Evolutionary conservation across 2,113 vertebrate species (phyloP).

Genomic region (Nothocercus nigrocapillus): DNA sequence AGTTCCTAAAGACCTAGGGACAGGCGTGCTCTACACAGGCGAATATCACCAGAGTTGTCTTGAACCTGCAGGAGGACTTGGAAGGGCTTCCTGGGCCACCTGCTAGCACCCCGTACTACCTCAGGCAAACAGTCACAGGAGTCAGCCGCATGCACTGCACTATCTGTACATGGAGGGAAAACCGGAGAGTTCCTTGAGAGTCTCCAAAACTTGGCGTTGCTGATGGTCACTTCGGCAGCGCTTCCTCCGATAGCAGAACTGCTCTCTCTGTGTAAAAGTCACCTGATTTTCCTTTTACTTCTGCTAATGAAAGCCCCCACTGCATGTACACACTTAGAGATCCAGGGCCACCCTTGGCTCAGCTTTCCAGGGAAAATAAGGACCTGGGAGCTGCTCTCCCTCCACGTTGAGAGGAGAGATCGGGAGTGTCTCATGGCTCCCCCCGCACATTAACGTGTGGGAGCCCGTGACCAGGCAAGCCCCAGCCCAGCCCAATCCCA

Average conservation of each 20-base stretch:
- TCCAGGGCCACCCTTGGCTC: neutral
- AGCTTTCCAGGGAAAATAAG: neutral
- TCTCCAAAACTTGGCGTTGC: neutral
- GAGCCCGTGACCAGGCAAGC: neutral
- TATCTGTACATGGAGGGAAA: neutral
- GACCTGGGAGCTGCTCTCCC: neutral
- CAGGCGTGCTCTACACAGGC: too few species aligned
- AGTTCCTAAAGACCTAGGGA: neutral
- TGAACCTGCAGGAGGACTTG: neutral
- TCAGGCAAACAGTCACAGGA: neutral
- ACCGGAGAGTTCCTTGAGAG: neutral
- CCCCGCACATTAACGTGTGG: neutral
- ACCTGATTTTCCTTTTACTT: neutral
- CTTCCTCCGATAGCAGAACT: neutral
- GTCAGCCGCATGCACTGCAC: fast-evolving
- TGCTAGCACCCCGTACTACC: neutral
- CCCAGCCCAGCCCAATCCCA: neutral
- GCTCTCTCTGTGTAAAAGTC: neutral
- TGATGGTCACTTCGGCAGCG: neutral
- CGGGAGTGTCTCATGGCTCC: fast-evolving
- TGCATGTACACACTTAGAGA: neutral
- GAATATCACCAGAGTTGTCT: neutral
- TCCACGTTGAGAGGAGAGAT: neutral
- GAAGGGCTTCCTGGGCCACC: neutral
- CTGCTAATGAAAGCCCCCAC: neutral